Evolutionary conservation across 1,140 invertebrate genomes (phyloP).

Genomic region (Calliopsis andreniformis): DNA sequence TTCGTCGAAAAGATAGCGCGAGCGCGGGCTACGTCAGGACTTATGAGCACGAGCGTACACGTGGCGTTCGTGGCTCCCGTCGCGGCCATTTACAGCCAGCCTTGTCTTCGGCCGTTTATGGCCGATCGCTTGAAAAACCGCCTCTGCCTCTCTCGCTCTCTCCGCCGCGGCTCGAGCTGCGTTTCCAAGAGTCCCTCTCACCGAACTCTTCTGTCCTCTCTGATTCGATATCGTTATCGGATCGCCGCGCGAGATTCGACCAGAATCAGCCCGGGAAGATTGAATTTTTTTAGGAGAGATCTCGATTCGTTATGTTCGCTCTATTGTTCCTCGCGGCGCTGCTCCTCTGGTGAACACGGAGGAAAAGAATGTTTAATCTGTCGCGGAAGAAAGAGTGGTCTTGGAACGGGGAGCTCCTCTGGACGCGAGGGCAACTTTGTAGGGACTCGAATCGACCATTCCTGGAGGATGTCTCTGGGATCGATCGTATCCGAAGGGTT

Average conservation of each 20-base stretch:
- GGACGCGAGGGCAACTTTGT: neutral
- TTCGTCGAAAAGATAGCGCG: constrained; percentile 67
- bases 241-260: neutral
- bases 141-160: constrained; percentile 57
- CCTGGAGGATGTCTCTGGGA: neutral
- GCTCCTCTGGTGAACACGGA: neutral
- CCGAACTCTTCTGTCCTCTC: constrained; percentile 18
- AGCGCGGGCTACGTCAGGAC: constrained; percentile 54
- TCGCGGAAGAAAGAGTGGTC: neutral
- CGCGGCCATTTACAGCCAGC: constrained; percentile 76
- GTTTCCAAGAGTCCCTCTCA: constrained; percentile 37
- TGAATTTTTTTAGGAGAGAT: neutral
- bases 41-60: constrained; percentile 64
- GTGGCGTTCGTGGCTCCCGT: constrained; percentile 56
- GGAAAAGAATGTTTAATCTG: constrained; percentile 7
- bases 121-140: constrained; percentile 75
- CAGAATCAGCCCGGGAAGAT: neutral
- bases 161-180: neutral
- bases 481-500: neutral
- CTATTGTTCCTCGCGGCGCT: neutral
- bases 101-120: constrained; percentile 77
- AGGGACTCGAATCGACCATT: neutral
- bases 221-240: constrained; percentile 27
- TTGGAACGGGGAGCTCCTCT: neutral
- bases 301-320: neutral